A percentile compares a stretch with the other conserved stretches of the same genome.
Conservation (phyloP, 2,888 invertebrate species). For the Caenorhabditis sulstoni region DNA sequence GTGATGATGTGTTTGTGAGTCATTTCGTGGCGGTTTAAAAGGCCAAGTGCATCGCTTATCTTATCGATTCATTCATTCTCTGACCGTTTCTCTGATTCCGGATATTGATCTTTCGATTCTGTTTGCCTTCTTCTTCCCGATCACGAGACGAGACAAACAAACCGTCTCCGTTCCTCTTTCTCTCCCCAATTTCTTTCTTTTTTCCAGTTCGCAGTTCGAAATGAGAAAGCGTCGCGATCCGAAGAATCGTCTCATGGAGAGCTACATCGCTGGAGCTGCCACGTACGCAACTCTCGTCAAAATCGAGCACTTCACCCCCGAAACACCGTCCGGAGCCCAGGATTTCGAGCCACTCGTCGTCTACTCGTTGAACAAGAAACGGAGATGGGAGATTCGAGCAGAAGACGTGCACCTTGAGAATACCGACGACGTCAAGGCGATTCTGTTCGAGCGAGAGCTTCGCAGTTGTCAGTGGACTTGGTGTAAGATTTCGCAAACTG, state of each 20-base stretch:
- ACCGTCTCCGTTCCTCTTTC: neutral
- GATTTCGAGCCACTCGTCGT: conserved; percentile 35
- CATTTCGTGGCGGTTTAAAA: conserved; percentile 18
- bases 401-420: neutral
- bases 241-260: conserved; percentile 43
- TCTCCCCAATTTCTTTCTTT: neutral
- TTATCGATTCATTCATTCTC: neutral
- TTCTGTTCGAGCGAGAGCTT: conserved; percentile 30
- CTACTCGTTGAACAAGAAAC: conserved; percentile 43
- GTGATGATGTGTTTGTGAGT: conserved; percentile 39
- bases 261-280: conserved; percentile 29
- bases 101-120: neutral
- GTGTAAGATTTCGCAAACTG: too few relatives aligned
- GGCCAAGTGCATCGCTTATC: conserved; percentile 3
- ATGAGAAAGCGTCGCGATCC: conserved; percentile 24
- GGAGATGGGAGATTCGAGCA: conserved; percentile 35
- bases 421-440: conserved; percentile 14
- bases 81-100: neutral
- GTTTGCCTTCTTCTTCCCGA: neutral
- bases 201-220: neutral
- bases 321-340: neutral
- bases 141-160: too few relatives aligned
- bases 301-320: conserved; percentile 32
- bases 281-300: conserved; percentile 30
- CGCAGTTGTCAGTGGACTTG: conserved; percentile 20